Conservation (phyloP, 35 echinoderm and acorn worm species). For the Apostichopus japonicus region DNA sequence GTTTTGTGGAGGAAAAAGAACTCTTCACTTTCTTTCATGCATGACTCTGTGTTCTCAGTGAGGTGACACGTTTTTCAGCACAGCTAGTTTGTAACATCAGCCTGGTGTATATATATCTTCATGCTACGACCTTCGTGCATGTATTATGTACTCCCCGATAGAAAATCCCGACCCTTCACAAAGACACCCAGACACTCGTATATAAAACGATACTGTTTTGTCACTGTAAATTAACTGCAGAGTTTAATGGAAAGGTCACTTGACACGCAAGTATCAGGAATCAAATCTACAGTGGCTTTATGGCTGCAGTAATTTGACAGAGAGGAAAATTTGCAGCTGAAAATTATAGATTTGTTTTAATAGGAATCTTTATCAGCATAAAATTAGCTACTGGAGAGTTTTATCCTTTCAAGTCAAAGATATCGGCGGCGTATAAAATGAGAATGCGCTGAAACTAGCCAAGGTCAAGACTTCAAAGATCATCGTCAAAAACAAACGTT, state of each 20-base stretch:
- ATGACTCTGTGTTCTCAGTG: too few species aligned
- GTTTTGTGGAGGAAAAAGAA: too few species aligned
- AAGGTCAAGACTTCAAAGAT: too few species aligned
- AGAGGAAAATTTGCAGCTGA: neutral
- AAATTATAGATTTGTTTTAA: constrained; percentile 45
- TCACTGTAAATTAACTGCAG: neutral
- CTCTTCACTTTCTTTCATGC: too few species aligned
- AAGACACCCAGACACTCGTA: neutral
- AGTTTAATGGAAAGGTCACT: constrained; percentile 27
- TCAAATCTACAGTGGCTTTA: constrained; percentile 4
- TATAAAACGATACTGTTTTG: neutral
- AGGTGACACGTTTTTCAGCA: too few species aligned
- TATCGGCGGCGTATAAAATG: too few species aligned
- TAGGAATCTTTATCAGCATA: constrained; percentile 9
- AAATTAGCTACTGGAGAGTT: too few species aligned
- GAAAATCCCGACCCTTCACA: neutral
- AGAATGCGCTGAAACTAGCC: too few species aligned
- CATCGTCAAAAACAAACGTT: too few species aligned
- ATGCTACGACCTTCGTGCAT: neutral
- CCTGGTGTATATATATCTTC: too few species aligned
- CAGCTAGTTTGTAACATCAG: too few species aligned
- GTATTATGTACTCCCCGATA: neutral
- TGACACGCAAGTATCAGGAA: neutral
- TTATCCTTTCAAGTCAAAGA: too few species aligned
- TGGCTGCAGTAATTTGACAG: constrained; percentile 4